Evolutionary conservation across 2,797 vertebrate genomes (phyloP).

Genomic region (Hephaestus fuliginosus): DNA sequence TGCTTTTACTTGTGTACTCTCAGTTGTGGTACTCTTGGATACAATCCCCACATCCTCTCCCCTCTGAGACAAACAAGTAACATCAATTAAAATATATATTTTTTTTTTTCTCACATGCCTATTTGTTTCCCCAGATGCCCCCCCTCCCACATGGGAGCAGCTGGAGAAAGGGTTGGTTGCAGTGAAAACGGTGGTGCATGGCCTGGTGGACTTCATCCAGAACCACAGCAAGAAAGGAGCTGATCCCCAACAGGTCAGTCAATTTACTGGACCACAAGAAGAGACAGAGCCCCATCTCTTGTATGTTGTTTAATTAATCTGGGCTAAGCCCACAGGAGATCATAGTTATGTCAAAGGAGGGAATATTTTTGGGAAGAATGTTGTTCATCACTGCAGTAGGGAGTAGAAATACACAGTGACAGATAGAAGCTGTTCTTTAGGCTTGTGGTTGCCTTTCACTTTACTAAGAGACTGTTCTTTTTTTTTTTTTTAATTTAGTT

Average conservation of each 20-base stretch:
- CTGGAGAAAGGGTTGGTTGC: conserved; percentile 97
- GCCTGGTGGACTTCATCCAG: conserved; percentile 99
- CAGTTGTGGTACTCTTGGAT: not conserved
- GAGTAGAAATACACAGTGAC: not conserved
- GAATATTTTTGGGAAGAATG: not conserved
- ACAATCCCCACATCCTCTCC: not conserved
- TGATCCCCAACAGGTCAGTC: conserved; percentile 94
- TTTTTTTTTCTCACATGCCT: not conserved
- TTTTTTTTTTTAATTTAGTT: not conserved
- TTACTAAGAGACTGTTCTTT: not conserved
- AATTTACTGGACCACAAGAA: not conserved
- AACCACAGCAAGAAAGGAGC: conserved; percentile 99
- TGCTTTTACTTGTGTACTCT: not conserved
- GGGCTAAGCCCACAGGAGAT: not conserved
- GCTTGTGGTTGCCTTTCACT: not conserved
- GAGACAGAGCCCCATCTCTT: not conserved
- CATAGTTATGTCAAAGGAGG: not conserved
- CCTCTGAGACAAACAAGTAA: not conserved
- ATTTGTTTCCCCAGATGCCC: conserved; percentile 88
- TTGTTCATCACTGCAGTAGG: not conserved
- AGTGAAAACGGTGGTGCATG: conserved; percentile 98
- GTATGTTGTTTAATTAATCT: not conserved
- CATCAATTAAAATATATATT: not conserved
- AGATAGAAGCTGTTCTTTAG: no score
- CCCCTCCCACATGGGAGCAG: conserved; percentile 98